phyloP scores from a whole-genome alignment of 2,113 vertebrate genomes.

The Malurus elegans region DNA sequence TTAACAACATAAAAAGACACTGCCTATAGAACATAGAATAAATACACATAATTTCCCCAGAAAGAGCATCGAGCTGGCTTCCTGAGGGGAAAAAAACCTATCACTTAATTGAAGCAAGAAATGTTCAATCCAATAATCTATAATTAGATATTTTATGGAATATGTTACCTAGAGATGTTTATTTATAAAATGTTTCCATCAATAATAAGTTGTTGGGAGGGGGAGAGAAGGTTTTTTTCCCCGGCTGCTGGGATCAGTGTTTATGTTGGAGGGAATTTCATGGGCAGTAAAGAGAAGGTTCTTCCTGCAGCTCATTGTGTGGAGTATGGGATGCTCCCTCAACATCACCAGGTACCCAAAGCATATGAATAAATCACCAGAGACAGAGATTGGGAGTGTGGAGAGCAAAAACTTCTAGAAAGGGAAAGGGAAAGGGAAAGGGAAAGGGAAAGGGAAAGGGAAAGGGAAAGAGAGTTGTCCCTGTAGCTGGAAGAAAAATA shows the following conservation, averaged over 20 bases:
- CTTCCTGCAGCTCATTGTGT: background rate
- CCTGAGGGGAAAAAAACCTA: slow-evolving; percentile 38
- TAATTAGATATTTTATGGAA: slow-evolving; percentile 68
- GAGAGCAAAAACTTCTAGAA: no score
- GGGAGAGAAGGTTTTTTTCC: background rate
- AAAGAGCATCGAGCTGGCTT: slow-evolving; percentile 30
- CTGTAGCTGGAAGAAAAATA: no score
- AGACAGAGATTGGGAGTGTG: background rate
- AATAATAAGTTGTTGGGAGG: slow-evolving; percentile 22
- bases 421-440: background rate
- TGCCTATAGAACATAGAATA: slow-evolving; percentile 49
- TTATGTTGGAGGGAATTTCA: background rate
- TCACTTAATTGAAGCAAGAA: slow-evolving; percentile 64
- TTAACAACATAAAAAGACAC: slow-evolving; percentile 61
- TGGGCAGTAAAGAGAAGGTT: background rate
- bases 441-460: no score
- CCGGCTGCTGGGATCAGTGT: background rate
- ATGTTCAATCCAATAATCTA: slow-evolving; percentile 68
- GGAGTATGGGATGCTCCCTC: background rate
- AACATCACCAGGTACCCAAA: background rate
- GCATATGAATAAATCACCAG: background rate
- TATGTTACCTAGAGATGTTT: slow-evolving; percentile 60
- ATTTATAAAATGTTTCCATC: slow-evolving; percentile 61
- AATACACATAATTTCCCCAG: slow-evolving; percentile 52
- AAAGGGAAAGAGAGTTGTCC: no score